Evolutionary conservation across 2,113 vertebrate species (phyloP), one percentile per base, ranked within the genome.

Genomic region (Lagopus muta): DNA sequence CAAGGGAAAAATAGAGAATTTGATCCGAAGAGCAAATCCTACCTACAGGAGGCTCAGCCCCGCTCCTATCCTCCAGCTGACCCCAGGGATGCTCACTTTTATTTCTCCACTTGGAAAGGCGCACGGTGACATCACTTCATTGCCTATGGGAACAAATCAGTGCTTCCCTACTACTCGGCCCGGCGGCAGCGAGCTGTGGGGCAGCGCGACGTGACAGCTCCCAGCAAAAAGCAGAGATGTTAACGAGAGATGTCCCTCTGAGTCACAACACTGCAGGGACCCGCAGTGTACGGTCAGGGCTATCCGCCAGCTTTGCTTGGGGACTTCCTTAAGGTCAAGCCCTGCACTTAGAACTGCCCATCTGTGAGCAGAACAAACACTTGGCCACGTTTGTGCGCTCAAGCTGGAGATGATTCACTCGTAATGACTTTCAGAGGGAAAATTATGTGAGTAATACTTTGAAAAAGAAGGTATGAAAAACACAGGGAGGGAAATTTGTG

Each of bases 271-370:
- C 93, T 90, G 91, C 76, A 58, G 93, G 93, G 94, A 91, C 57
- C 17, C 1, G 86, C 88, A 78, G 75, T 75, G 82, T 55, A 17
- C 88, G 61, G 30, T 34, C 40, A 32, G 60, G 48, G 61, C 86
- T 90, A 95, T 78, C 88, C 91, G 86, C 85, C 82, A 90, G 79
- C 76, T 82, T 86, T 87, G 82, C 85, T 93, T 8, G 0, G 94
- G 88, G 93, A 93, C 88, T 91, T 91, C 92, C 91, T 93, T 96
- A 95, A 96, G 91, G 95, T 96, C 94, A 95, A 77, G 73, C 90
- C 86, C 88, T 34, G 48, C 57, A 48, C 73, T 94, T 75, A 48
- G 75, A 94, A 88, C 94, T 91, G 81, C 80, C 79, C 96, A 92
- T 86, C 93, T 94, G 85, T 90, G 86, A 94, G 64, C n/a, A 91